Evolutionary conservation across 30 jellyfish, hydroid and myxozoan species (phyloP), one percentile per base, ranked within the genome.

Genomic region (Aurelia sp.): DNA sequence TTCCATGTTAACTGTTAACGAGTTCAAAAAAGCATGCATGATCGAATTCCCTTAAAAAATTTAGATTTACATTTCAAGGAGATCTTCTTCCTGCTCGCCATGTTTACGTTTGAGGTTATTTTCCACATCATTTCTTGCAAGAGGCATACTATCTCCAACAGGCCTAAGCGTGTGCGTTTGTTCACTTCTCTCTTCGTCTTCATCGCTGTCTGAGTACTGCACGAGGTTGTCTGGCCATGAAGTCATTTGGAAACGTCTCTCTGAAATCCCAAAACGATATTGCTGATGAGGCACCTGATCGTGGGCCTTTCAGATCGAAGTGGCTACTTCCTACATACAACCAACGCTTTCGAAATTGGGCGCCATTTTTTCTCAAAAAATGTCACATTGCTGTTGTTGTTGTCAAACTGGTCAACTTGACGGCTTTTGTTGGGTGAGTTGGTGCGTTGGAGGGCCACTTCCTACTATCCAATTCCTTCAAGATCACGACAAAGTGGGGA

Each of bases 181-280:
- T 65, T 38, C 50, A 38, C 9, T 38, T 5, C 50, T 38, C 50
- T 38, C 10, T 38, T 38, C 50, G 9, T 61, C 79, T n/a, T 78
- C 89, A 8, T 78, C 89, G 24, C 89, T 78, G 52, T 80, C 90
- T 7, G 90, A 80, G 50, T 80, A 80, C n/a, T 63, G 82, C 13
- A 80, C 90, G 30, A 65, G 69, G 33, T 59, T 59, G 3, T 11
- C 33, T 59, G 3, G 1, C 69, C 33, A 5, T 59, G 33, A 59
- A 59, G 5, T 59, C 69, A 59, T 59, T 38, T 59, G 10, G 69
- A 59, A 18, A 59, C 3, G 31, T 12, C 69, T 59, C 33, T 59
- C 27, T 8, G 13, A 59, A 59, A 18, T 18, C 2, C 33, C 69
- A n/a, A 11, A 6, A 12, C 69, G 16, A 15, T 8, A 12, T 44